Percentiles rank a stretch among this genome's conserved stretches.
Conservation (phyloP, 2,888 invertebrate species). For the Drosophila recens region DNA sequence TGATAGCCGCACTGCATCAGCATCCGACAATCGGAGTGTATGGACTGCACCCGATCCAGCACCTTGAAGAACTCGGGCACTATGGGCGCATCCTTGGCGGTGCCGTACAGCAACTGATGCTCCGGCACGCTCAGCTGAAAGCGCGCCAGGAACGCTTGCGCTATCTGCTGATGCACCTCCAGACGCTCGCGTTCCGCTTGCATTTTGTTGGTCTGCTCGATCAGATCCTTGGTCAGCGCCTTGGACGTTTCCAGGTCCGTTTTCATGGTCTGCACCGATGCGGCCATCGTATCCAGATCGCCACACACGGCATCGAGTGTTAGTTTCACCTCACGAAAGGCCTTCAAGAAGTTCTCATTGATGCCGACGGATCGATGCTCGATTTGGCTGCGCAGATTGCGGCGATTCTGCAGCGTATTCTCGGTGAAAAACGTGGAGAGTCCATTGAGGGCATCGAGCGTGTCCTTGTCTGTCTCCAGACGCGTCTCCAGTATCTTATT, state of each 20-base stretch:
- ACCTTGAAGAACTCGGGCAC: conserved; percentile 93
- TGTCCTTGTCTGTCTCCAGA: conserved; percentile 93
- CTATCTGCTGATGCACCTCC: conserved; percentile 90
- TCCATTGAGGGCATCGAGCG: conserved; percentile 89
- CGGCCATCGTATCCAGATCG: conserved; percentile 93
- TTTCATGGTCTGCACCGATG: conserved; percentile 96
- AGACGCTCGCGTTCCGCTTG: conserved; percentile 93
- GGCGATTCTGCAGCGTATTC: conserved; percentile 92
- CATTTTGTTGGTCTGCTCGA: conserved; percentile 95
- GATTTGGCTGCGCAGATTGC: conserved; percentile 96
- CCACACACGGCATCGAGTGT: conserved; percentile 91
- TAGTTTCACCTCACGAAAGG: conserved; percentile 92
- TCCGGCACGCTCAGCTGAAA: conserved; percentile 93
- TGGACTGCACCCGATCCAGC: conserved; percentile 92
- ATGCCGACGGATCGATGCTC: conserved; percentile 95
- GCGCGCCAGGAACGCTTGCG: conserved; percentile 89
- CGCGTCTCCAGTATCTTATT: conserved; percentile 94
- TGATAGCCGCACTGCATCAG: conserved; percentile 95
- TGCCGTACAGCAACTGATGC: conserved; percentile 90
- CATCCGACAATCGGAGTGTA: conserved; percentile 94
- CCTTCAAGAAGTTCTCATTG: conserved; percentile 91
- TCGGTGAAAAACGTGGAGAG: conserved; percentile 94
- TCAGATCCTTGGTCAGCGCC: no score
- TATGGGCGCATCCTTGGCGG: conserved; percentile 89
- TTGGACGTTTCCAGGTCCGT: conserved; percentile 92